Base-by-base conservation (phyloP, 2,888 invertebrate species). In the Aphidoletes aphidimyza region DNA sequence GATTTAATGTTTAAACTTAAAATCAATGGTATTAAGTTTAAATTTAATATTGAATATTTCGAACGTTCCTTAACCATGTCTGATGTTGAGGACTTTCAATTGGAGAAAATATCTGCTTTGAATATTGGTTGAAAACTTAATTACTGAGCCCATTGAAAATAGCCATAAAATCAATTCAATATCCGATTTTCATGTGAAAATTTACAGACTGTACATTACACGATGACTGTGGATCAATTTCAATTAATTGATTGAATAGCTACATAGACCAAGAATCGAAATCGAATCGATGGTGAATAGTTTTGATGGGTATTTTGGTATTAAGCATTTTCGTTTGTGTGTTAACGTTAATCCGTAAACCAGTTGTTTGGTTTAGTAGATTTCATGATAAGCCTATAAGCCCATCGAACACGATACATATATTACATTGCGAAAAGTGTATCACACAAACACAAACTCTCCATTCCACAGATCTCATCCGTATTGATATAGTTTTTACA, bases 401-500 rank as follows among this genome's bases (percentile, higher is more conserved):
- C 5, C 5, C 54, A 54, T 54, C 47, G 9, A 47, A 54, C 54
- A 54, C 54, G n/a, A n/a, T n/a, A 54, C 22, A 1, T n/a, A 69
- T 34, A 69, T 69, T 69, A 69, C 69, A 69, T 30, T n/a, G n/a
- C 69, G 69, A 69, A 69, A 69, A 69, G 26, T 47, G 0, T 54
- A 22, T 54, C 14, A 30, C 26, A 3, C n/a, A 9, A 42, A 11
- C 42, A 9, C 42, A 9, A 6, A 9, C 42, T 42, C 42, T 42
- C 42, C 11, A 6, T 42, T 11, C 11, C 42, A 9, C 42, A n/a
- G n/a, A 14, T 49, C 11, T 49, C n/a, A 69, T 69, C 69, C 34
- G 69, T 30, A 69, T 69, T 69, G 69, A 69, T 69, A 69, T 69
- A 69, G 69, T 69, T 69, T 69, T 69, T 26, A 69, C 69, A 69